These are phyloP conservation scores for Halyomorpha halys DNA, from an alignment of 1,140 invertebrate genomes.

Conservation along the genomic window DNA sequence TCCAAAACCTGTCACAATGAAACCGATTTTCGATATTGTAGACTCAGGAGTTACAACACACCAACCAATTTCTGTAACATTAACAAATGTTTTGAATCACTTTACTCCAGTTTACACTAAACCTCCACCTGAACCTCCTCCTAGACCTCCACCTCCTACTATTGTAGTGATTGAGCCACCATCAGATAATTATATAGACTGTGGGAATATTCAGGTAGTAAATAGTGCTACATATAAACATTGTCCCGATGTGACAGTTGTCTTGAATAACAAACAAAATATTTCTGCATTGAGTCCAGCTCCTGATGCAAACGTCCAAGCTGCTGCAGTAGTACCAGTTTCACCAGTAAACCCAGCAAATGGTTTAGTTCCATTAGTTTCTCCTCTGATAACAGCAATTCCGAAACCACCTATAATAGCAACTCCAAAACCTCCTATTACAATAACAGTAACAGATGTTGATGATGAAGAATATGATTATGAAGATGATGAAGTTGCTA, in stretches of 20 bases:
- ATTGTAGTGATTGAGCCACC: conserved; percentile 28
- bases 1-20: neutral
- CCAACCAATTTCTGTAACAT: conserved; percentile 18
- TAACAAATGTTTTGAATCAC: conserved; percentile 1
- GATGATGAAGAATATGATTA: conserved; percentile 18
- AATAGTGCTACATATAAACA: conserved; percentile 17
- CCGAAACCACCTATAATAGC: neutral
- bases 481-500: conserved; percentile 7
- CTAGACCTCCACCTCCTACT: conserved; percentile 28
- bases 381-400: neutral
- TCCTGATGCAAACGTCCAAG: conserved; percentile 11
- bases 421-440: neutral
- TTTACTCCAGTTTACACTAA: conserved; percentile 17
- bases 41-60: conserved; percentile 5
- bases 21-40: neutral
- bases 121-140: conserved; percentile 9
- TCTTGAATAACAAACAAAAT: conserved; percentile 24
- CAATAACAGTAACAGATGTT: conserved; percentile 1
- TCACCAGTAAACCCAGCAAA: neutral
- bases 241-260: conserved; percentile 21
- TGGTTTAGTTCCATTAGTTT: conserved; percentile 8
- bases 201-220: conserved; percentile 16
- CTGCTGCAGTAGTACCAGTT: conserved; percentile 13
- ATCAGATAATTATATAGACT: conserved; percentile 9
- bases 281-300: conserved; percentile 15